Conservation (phyloP, 2,888 invertebrate species). For the Crocallis elinguaria region DNA sequence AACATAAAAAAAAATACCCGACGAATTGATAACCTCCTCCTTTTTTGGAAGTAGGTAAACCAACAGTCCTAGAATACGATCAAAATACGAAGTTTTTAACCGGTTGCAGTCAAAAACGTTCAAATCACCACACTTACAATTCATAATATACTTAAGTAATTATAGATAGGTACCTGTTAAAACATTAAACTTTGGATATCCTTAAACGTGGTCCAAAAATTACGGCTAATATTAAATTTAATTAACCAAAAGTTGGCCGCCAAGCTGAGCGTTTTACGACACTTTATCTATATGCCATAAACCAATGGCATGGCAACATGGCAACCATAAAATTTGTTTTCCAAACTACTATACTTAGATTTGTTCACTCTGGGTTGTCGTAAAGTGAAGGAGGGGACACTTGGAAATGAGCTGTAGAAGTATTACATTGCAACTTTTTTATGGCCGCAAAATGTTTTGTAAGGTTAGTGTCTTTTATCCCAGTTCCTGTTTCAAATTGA, state of each 20-base stretch:
- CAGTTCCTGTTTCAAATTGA: slow-evolving; percentile 25
- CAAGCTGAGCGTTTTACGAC: slow-evolving; percentile 12
- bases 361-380: slow-evolving; percentile 8
- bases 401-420: slow-evolving; percentile 13
- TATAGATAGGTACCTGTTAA: neutral
- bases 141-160: no score
- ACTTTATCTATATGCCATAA: slow-evolving; percentile 25
- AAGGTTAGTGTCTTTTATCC: slow-evolving; percentile 21
- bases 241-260: slow-evolving; percentile 10
- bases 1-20: no score
- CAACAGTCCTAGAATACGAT: no score
- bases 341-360: slow-evolving; percentile 27
- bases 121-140: neutral
- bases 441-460: slow-evolving; percentile 20
- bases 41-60: no score
- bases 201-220: neutral
- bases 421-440: slow-evolving; percentile 18
- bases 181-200: slow-evolving; percentile 6
- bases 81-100: no score
- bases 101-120: no score
- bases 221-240: slow-evolving; percentile 16
- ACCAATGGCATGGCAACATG: no score
- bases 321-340: slow-evolving; percentile 23
- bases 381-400: slow-evolving; percentile 14
- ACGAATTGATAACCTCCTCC: no score